These are phyloP conservation scores for Zaprionus obscuricornis DNA, from an alignment of 2,888 invertebrate species.

Conservation along the genomic window DNA sequence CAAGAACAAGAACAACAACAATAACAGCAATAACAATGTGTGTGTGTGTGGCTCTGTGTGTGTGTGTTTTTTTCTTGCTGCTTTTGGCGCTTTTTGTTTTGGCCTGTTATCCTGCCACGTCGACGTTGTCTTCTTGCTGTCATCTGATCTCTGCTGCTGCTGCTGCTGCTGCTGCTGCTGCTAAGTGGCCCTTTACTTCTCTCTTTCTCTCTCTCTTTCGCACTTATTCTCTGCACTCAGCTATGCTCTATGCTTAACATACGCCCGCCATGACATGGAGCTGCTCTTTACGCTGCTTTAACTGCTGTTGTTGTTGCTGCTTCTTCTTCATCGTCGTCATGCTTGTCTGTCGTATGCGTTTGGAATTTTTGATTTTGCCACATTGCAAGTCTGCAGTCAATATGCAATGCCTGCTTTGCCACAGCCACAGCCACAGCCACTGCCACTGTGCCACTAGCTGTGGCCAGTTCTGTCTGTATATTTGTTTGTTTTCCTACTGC, in stretches of 20 bases:
- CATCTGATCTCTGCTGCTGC: slow-evolving; percentile 75
- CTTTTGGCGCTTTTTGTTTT: slow-evolving; percentile 3
- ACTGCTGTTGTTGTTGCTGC: slow-evolving; percentile 12
- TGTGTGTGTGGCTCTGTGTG: slow-evolving; percentile 18
- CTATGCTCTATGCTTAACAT: slow-evolving; percentile 7
- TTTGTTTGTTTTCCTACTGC: not conserved
- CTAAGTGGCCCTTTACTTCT: slow-evolving; percentile 60
- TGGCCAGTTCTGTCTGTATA: not conserved
- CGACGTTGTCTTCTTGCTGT: slow-evolving; percentile 61
- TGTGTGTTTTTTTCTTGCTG: slow-evolving; percentile 7
- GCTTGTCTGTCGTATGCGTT: slow-evolving; percentile 76
- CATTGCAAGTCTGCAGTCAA: slow-evolving; percentile 71
- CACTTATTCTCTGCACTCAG: not conserved
- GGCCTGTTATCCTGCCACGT: slow-evolving; percentile 61
- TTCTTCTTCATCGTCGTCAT: slow-evolving; percentile 49
- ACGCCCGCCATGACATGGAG: slow-evolving; percentile 63
- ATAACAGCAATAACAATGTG: no score
- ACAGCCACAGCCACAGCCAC: not conserved
- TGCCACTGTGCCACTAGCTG: no score
- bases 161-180: no score
- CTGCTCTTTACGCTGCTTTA: no score
- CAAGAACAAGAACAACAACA: no score
- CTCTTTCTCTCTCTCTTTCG: not conserved
- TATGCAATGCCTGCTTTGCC: slow-evolving; percentile 52
- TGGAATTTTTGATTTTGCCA: slow-evolving; percentile 80